These are phyloP conservation scores for Frankliniella fusca DNA, from an alignment of 2,888 invertebrate species.

Conservation along the genomic window DNA sequence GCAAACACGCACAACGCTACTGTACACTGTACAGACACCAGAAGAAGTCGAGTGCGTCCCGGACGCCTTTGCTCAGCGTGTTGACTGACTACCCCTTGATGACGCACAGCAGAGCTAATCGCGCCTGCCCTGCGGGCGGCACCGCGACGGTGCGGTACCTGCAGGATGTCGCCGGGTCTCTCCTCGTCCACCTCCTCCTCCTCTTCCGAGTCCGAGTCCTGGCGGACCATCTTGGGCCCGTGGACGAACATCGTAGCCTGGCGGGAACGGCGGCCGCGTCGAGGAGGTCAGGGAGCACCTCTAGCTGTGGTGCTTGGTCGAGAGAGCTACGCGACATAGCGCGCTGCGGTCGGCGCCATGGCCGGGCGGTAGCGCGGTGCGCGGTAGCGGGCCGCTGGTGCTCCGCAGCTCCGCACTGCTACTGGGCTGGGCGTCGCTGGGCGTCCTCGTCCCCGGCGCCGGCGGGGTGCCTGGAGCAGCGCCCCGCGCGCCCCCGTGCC, in stretches of 20 bases:
- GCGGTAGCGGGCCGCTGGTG: background rate
- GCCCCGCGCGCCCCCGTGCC: background rate
- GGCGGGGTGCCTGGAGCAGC: background rate
- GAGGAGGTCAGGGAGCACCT: too few species aligned
- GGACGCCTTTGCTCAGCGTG: too few species aligned
- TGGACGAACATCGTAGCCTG: constrained; percentile 45
- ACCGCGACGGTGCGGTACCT: constrained; percentile 41
- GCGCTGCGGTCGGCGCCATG: background rate
- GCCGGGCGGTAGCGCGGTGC: background rate
- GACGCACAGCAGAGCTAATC: too few species aligned
- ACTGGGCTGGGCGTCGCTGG: background rate
- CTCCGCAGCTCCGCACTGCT: background rate
- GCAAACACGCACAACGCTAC: too few species aligned
- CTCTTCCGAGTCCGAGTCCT: constrained; percentile 42
- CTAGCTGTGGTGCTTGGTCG: background rate
- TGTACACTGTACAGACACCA: too few species aligned
- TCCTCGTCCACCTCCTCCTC: constrained; percentile 44
- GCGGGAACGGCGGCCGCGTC: background rate
- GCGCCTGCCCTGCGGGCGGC: too few species aligned
- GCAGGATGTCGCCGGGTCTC: constrained; percentile 44
- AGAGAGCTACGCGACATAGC: background rate
- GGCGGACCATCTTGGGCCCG: constrained; percentile 41
- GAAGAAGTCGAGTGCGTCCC: too few species aligned
- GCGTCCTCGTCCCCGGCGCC: background rate
- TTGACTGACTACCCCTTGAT: too few species aligned